These are phyloP conservation scores for Philopotamus ludificatus DNA, from an alignment of 1,140 invertebrate genomes.

Conservation along the genomic window DNA sequence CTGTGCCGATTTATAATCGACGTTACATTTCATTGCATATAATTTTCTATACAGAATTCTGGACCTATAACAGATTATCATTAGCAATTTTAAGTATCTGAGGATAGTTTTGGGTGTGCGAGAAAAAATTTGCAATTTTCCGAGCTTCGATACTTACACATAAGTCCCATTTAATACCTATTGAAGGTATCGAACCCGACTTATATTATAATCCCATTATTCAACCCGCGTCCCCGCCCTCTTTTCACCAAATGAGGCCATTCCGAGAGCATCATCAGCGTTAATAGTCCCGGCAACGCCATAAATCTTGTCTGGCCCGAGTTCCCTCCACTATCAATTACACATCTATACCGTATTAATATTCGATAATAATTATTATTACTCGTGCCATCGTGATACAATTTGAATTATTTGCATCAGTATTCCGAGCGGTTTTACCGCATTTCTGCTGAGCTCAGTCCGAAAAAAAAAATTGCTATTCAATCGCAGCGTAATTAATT, in stretches of 20 bases:
- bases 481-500: too few relatives aligned
- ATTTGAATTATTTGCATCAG: too few relatives aligned
- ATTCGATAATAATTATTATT: not conserved
- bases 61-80: too few relatives aligned
- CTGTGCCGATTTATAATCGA: too few relatives aligned
- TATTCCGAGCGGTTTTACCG: too few relatives aligned
- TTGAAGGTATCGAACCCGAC: not conserved
- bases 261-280: constrained; percentile 28
- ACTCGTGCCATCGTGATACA: too few relatives aligned
- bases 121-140: constrained; percentile 1
- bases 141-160: not conserved
- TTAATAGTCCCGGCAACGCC: constrained; percentile 21
- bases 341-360: not conserved
- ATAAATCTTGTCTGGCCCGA: constrained; percentile 30
- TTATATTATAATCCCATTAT: constrained; percentile 11
- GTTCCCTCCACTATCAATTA: constrained; percentile 12
- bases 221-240: not conserved
- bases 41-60: too few relatives aligned
- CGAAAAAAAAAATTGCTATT: too few relatives aligned
- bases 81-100: too few relatives aligned
- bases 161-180: constrained; percentile 9
- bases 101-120: too few relatives aligned
- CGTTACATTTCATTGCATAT: too few relatives aligned
- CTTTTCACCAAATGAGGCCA: constrained; percentile 25
- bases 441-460: too few relatives aligned